Conservation (phyloP, 2,888 invertebrate genomes). For the Idaea dimidiata region DNA sequence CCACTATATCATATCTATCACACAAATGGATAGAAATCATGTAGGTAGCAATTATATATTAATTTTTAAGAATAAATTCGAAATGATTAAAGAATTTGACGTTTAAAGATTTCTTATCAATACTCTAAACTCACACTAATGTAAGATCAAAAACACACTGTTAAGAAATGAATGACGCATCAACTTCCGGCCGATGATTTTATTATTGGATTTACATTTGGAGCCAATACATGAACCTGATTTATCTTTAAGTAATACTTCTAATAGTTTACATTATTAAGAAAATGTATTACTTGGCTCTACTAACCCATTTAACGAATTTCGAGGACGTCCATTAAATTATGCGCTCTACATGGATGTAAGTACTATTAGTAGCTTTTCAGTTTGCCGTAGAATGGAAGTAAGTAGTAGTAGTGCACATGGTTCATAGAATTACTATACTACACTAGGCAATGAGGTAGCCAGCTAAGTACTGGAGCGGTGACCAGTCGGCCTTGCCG, state of each 20-base stretch:
- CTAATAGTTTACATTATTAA: no score
- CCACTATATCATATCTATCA: conserved; percentile 44
- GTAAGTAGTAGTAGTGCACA: neutral
- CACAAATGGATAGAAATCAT: conserved; percentile 34
- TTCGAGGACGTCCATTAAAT: neutral
- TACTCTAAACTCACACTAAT: conserved; percentile 57
- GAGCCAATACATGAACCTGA: conserved; percentile 38
- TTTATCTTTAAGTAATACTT: neutral
- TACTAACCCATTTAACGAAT: neutral
- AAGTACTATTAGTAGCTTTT: neutral
- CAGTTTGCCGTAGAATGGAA: neutral
- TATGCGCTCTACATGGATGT: neutral
- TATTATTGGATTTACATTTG: conserved; percentile 72
- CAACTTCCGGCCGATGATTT: conserved; percentile 77
- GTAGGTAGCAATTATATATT: conserved; percentile 26
- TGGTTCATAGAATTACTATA: neutral
- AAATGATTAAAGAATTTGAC: neutral
- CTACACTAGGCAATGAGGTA: neutral
- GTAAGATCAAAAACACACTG: conserved; percentile 68
- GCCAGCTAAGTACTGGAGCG: conserved; percentile 19
- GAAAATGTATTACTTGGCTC: neutral
- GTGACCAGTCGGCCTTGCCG: conserved; percentile 71
- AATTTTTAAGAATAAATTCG: neutral
- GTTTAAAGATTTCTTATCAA: neutral
- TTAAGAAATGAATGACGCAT: conserved; percentile 61